A percentile compares a stretch with the other conserved stretches of the same genome.
Evolutionary conservation across 2,888 invertebrate species (phyloP).

Genomic region (Elmis aenea): DNA sequence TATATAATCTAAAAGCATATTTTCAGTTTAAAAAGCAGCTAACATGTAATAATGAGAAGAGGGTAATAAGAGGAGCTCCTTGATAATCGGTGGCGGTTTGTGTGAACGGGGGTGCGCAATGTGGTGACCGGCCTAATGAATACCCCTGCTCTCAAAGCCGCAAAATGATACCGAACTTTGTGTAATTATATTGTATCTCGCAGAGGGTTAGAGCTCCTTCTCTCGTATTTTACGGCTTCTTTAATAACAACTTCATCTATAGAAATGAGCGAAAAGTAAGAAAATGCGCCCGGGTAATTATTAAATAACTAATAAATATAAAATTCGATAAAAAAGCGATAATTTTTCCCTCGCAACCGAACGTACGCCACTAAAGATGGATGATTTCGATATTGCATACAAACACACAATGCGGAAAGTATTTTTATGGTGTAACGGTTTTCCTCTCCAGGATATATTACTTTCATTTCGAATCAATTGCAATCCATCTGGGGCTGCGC

Average conservation of each 20-base stretch:
- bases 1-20: constrained; percentile 20
- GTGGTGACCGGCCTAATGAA: constrained; percentile 28
- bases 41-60: constrained; percentile 25
- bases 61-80: constrained; percentile 19
- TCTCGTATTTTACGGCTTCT: constrained; percentile 20
- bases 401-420: constrained; percentile 34
- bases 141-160: constrained; percentile 23
- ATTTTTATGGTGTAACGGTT: constrained; percentile 44
- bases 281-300: not conserved
- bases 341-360: no score
- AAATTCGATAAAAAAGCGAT: no score
- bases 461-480: constrained; percentile 48
- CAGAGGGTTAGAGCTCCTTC: constrained; percentile 21
- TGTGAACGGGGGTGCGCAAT: constrained; percentile 19
- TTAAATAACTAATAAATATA: no score
- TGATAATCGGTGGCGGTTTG: constrained; percentile 27
- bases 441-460: constrained; percentile 44
- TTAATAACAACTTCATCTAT: constrained; percentile 22
- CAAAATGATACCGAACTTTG: constrained; percentile 28
- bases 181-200: constrained; percentile 26
- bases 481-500: constrained; percentile 34
- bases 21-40: constrained; percentile 24
- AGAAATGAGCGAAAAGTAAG: not conserved
- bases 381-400: constrained; percentile 21
- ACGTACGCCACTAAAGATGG: no score